phyloP scores from a whole-genome alignment of 2,888 invertebrate genomes.

The Heliconius aoede region DNA sequence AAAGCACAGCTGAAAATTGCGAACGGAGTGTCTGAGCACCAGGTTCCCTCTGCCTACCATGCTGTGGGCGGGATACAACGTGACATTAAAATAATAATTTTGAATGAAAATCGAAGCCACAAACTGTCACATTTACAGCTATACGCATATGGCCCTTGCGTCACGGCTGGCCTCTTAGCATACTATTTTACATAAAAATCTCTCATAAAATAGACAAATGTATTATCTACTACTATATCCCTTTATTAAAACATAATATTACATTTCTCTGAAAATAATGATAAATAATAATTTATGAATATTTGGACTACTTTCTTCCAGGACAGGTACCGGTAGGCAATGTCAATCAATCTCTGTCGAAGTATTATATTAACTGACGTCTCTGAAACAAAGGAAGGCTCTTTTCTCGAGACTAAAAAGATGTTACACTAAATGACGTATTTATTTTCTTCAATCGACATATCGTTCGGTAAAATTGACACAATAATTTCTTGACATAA shows the following conservation, averaged over 20 bases:
- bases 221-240: too few species aligned
- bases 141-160: not conserved
- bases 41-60: too few species aligned
- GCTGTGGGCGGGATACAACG: too few species aligned
- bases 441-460: not conserved
- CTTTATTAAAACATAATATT: too few species aligned
- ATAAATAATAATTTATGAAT: too few species aligned
- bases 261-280: too few species aligned
- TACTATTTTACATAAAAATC: too few species aligned
- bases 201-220: too few species aligned
- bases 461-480: not conserved
- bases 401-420: not conserved
- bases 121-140: not conserved
- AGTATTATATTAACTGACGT: conserved; percentile 8
- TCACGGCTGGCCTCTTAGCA: not conserved
- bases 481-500: not conserved
- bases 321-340: not conserved
- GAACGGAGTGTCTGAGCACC: too few species aligned
- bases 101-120: too few species aligned
- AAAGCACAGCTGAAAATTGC: too few species aligned
- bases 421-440: not conserved
- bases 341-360: conserved; percentile 7
- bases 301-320: not conserved
- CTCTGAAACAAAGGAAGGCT: conserved; percentile 1
- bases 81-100: too few species aligned